Percentiles rank a stretch among this genome's conserved stretches.
Conservation (phyloP, 2,888 invertebrate genomes). For the Hirtodrosophila trivittata region DNA sequence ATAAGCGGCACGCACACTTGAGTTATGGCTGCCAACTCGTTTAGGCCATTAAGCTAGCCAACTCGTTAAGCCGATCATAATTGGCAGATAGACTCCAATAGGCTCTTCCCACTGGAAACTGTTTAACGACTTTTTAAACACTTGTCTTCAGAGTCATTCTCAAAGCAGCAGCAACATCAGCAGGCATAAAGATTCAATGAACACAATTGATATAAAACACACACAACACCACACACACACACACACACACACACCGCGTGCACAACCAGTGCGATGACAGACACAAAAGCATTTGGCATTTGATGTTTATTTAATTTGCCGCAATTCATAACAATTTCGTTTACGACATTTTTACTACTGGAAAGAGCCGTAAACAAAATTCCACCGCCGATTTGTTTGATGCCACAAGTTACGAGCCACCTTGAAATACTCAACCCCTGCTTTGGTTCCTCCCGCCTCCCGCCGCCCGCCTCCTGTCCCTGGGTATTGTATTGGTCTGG, state of each 20-base stretch:
- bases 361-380: slow-evolving; percentile 64
- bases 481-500: slow-evolving; percentile 29
- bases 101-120: slow-evolving; percentile 7
- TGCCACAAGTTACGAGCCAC: slow-evolving; percentile 38
- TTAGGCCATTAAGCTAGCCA: slow-evolving; percentile 52
- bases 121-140: slow-evolving; percentile 74
- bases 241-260: slow-evolving; percentile 9
- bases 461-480: not conserved
- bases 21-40: slow-evolving; percentile 55
- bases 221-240: slow-evolving; percentile 12
- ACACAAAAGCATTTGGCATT: slow-evolving; percentile 60
- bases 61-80: slow-evolving; percentile 52
- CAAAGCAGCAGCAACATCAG: no score
- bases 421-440: slow-evolving; percentile 47
- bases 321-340: slow-evolving; percentile 80
- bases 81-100: slow-evolving; percentile 36
- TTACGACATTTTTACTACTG: slow-evolving; percentile 78
- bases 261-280: slow-evolving; percentile 9
- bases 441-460: slow-evolving; percentile 3
- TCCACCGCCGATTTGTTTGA: slow-evolving; percentile 60
- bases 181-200: slow-evolving; percentile 59
- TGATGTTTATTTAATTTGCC: slow-evolving; percentile 78
- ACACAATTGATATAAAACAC: slow-evolving; percentile 38
- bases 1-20: slow-evolving; percentile 64
- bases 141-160: slow-evolving; percentile 37